These are phyloP conservation scores for Nicator chloris DNA, from an alignment of 2,113 vertebrate species.

Conservation along the genomic window DNA sequence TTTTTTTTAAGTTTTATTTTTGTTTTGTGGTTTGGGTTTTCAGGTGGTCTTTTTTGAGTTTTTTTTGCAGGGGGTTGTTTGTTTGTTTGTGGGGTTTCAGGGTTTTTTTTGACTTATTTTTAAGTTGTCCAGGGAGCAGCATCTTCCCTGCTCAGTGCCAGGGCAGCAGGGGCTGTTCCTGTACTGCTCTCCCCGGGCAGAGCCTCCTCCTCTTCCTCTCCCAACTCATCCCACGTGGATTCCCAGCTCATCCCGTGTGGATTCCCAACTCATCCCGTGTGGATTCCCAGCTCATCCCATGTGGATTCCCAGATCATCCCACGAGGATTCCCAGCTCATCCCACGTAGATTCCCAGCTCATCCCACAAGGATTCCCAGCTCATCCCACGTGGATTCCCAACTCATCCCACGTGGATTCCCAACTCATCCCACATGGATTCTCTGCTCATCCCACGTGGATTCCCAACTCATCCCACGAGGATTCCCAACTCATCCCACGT, in stretches of 20 bases:
- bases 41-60: background rate
- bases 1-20: no score
- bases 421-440: background rate
- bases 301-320: no score
- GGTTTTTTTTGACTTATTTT: background rate
- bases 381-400: background rate
- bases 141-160: accelerated
- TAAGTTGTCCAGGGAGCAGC: no score
- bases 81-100: background rate
- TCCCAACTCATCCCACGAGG: background rate
- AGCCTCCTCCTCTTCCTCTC: background rate
- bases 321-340: background rate
- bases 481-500: background rate
- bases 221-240: accelerated
- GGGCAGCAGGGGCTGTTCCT: no score
- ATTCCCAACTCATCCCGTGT: no score
- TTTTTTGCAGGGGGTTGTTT: background rate
- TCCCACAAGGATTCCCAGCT: background rate
- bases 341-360: background rate
- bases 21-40: background rate
- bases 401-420: background rate
- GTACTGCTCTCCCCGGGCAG: accelerated
- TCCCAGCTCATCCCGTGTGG: no score
- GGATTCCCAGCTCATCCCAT: background rate
- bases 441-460: background rate